Base-by-base conservation (phyloP, 2,797 vertebrate species). In the Antrozous pallidus region DNA sequence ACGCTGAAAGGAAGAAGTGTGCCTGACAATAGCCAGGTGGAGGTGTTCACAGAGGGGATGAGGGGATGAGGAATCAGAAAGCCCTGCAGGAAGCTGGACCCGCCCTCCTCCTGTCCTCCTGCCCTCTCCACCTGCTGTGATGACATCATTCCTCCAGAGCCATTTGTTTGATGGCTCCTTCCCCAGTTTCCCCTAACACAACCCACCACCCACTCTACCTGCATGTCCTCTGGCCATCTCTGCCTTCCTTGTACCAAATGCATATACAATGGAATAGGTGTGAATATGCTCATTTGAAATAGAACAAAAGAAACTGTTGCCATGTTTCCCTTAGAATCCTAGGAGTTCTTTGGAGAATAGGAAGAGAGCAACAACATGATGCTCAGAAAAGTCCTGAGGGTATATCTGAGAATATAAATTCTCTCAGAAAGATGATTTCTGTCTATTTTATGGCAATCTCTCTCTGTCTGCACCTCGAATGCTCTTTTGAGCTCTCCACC, bases 191-290 rank as follows among this genome's bases (percentile, higher is more conserved):
- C 45, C 10, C 54, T 22, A n/a, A 54, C 6, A 6, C 42, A 28
- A 20, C 51, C 70, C 5, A 0, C n/a, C 3, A 3, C 28, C n/a
- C 3, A 3, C 45, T 45, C 14, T 6, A 5, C 9, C 69, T 12
- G 28, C 33, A 22, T 0, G 0, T 8, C 11, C 22, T 7, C 16
- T 14, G 13, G 2, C 26, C 56, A 49, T 45, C 56, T 40, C 69
- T 45, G 38, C 42, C 54, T 0, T 47, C 67, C 36, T 11, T 38
- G 26, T 65, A 8, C 24, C 33, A 33, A 88, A 61, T 2, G 54
- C 69, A 63, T 22, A 31, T 3, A n/a, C 6, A 54, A 58, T 71
- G 54, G 1, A 82, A 56, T 2, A 75, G 11, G 31, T 24, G 18
- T 42, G n/a, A 38, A 69, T 6, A 4, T 1, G 28, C 5, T 79